Base-by-base conservation (phyloP, 1,140 invertebrate species). In the Macrosteles quadrilineatus region DNA sequence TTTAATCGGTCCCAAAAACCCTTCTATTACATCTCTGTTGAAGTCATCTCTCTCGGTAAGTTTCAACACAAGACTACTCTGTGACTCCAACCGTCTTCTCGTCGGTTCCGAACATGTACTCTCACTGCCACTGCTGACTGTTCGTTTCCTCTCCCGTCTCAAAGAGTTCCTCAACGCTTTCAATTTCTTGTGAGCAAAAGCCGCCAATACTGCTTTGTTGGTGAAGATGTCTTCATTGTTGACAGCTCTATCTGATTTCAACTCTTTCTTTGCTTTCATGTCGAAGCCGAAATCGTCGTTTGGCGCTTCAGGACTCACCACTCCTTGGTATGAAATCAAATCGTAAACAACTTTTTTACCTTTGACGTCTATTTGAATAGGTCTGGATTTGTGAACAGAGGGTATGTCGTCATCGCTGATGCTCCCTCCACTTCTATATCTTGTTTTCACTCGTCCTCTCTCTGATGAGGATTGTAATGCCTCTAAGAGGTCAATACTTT, bases 401-500 rank as follows among this genome's bases (percentile, higher is more conserved):
- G 55, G 55, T 27, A 59, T 29, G 6, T 59, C 55, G 27, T 59
- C 55, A 6, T 59, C 55, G 6, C 55, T 29, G 12, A 25, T 59
- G 55, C 55, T 59, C 21, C 55, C 55, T 59, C 55, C 55, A 59
- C 55, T 59, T 25, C 4, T 27, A 29, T 14, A 27, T 25, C 25
- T 59, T 6, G 6, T 14, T 29, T 11, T 21, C 9, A 12, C 23
- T 29, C 55, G 4, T 29, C 25, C 23, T 23, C 55, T 25, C 12
- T 3, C 3, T 17, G 21, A 11, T 50, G 47, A 3, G 21, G 14
- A 4, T 50, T 50, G 2, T 9, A 6, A 4, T 14, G 32, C 14
- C 32, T 36, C 32, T n/a, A n/a, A n/a, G n/a, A n/a, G n/a, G n/a
- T n/a, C n/a, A n/a, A n/a, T n/a, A n/a, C n/a, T n/a, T n/a, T n/a